Evolutionary conservation across 1,140 invertebrate genomes (phyloP), one percentile per base, ranked within the genome.

Genomic region (Zaprionus ornatus): DNA sequence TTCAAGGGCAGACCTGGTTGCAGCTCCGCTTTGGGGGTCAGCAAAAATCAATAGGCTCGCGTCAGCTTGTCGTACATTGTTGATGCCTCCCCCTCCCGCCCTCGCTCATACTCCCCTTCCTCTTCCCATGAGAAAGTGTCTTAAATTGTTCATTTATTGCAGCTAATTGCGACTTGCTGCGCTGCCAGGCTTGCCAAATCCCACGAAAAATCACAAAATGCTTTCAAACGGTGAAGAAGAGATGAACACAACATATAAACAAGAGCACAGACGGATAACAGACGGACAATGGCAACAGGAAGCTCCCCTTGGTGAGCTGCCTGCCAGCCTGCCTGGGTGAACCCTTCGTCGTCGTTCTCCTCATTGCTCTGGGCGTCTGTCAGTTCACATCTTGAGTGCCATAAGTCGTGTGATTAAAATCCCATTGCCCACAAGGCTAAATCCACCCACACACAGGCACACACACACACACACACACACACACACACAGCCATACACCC

Each of bases 381-480:
- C 88, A 82, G 88, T 91, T 90, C 81, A 90, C 81, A 88, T 91
- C 79, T 85, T 82, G 88, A 90, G 91, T 92, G 91, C 91, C 91
- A 92, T 92, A 92, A 92, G 91, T 92, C 90, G 91, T 92, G 91
- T 92, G 88, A 92, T 92, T 92, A 92, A 92, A 92, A 91, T 81
- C 87, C 88, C 90, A 91, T 91, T 82, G 91, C 87, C 87, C 86
- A 83, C 84, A 90, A 91, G 82, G 87, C 87, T 80, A 90, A 91
- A 90, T 87, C 80, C 84, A 57, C 68, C 59, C 80, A 77, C 62
- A 65, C 68, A 80, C 23, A 37, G 37, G 45, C 59, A 69, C 35
- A 27, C 25, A 27, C n/a, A 59, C 29, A 45, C 64, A 75, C 21
- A 7, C 29, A 15, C 45, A 40, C 37, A 42, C 37, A 0, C 70